Base-by-base conservation (phyloP, 2,113 vertebrate species). In the Entomyzon cyanotis region DNA sequence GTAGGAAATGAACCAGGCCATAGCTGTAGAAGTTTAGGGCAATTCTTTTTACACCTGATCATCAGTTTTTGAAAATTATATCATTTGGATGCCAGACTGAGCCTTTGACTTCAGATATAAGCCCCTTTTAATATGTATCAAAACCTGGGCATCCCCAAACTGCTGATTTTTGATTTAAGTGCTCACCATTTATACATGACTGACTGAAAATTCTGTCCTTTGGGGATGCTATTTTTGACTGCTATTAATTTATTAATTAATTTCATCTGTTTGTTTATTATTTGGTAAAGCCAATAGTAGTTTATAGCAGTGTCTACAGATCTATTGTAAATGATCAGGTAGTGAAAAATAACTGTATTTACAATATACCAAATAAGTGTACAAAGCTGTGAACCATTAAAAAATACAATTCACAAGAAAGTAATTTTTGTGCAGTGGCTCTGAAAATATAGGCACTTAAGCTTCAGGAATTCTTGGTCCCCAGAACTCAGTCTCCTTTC, bases 391-490 rank as follows among this genome's bases (percentile, higher is more conserved):
- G 35, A 75, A 35, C 20, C 10, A 53, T 23, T 37, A 13, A 69
- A 89, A 91, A 92, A 78, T 52, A 84, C 9, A 5, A 18, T 85
- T 93, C 58, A 90, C 62, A 84, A 15, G 11, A 86, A 71, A 89
- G 55, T n/a, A 74, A 73, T 30, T 89, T 93, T 73, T 77, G 37
- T 31, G 19, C 22, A 65, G 28, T 52, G 62, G 37, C 46, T 89
- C 77, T 93, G 92, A 88, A 94, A 96, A 92, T 15, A 31, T 84
- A 96, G 93, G 87, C 87, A 94, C 94, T 97, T 97, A 81, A 91
- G 62, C 90, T 96, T 95, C 70, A 81, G 80, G 53, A 92, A 65
- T 56, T 91, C 67, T 93, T 76, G 24, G 31, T 53, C 50, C 65
- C 86, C 69, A 78, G 86, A 95, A 89, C 50, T 90, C 69, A 35